A percentile compares a stretch with the other conserved stretches of the same genome.
Evolutionary conservation across 2,888 invertebrate genomes (phyloP).

Genomic region (Loripinus fragilis): DNA sequence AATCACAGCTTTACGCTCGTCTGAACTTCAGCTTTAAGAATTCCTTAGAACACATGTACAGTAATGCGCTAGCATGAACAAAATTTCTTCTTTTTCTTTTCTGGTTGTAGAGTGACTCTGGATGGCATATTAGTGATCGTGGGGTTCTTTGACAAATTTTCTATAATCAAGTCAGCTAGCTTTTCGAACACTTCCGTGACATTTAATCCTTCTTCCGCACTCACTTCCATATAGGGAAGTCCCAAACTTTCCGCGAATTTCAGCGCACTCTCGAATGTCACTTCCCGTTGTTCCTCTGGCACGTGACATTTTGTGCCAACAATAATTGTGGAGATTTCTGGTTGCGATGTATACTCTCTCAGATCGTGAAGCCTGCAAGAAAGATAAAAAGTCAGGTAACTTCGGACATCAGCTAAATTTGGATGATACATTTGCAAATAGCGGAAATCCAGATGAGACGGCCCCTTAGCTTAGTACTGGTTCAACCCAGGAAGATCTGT

Average conservation of each 20-base stretch:
- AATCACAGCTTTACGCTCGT: too few relatives aligned
- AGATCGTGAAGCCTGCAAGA: conserved; percentile 63
- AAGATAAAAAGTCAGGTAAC: too few relatives aligned
- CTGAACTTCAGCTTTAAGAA: too few relatives aligned
- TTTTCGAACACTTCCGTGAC: conserved; percentile 67
- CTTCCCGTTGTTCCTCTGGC: conserved; percentile 55
- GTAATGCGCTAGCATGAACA: background rate
- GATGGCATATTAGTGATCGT: conserved; percentile 12
- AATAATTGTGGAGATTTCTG: conserved; percentile 65
- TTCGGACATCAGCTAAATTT: too few relatives aligned
- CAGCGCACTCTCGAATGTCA: conserved; percentile 65
- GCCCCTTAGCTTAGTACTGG: too few relatives aligned
- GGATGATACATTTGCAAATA: too few relatives aligned
- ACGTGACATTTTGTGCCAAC: conserved; percentile 70
- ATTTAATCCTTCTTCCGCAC: conserved; percentile 62
- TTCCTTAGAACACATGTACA: too few relatives aligned
- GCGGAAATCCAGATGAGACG: too few relatives aligned
- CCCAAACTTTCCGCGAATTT: conserved; percentile 67
- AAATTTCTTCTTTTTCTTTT: conserved; percentile 12
- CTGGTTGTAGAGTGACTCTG: background rate
- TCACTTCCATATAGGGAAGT: conserved; percentile 71
- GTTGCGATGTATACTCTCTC: conserved; percentile 61
- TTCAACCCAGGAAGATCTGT: too few relatives aligned
- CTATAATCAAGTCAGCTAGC: conserved; percentile 64
- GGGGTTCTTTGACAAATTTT: conserved; percentile 42